Evolutionary conservation across 2,113 vertebrate genomes (phyloP), one percentile per base, ranked within the genome.

Genomic region (Antigone vipio): DNA sequence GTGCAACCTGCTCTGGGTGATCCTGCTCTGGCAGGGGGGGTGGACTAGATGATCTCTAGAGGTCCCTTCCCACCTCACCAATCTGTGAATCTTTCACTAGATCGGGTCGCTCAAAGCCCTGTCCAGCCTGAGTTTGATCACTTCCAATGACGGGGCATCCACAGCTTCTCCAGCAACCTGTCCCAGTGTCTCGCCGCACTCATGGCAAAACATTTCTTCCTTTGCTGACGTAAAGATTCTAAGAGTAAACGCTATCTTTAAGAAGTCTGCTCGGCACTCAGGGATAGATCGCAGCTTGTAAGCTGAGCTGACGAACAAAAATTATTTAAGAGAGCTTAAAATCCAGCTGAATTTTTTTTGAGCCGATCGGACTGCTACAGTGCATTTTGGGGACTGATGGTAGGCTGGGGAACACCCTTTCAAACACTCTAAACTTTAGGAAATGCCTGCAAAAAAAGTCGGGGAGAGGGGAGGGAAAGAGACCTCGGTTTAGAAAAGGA

Each of bases 201-300:
- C 40, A 55, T 34, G 1, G 8, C 18, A 12, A 67, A 30, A 17
- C 29, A 58, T 16, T 34, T 69, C 74, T 45, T 64, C 7, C 26
- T 88, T 64, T 60, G 50, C 45, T 80, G n/a, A 53, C 15, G 14
- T 49, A 69, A 69, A 68, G 32, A 40, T 63, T 52, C 44, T 52
- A 53, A 55, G 42, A 77, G 42, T 35, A 86, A 67, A 82, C 14
- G 12, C 11, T 34, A 6, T 34, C 49, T 82, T 76, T 73, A 74
- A 69, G 30, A 63, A 73, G 21, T 38, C 53, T 0, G 0, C 29
- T 40, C 3, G 2, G 44, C 35, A n/a, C 49, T 13, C 4, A 1
- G 12, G 38, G 14, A 44, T 22, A 59, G 45, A 67, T 38, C 2
- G 11, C 32, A 50, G 32, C n/a, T 42, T 49, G 9, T 40, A 76